Conservation (phyloP, 2,797 vertebrate genomes). For the Leptatherina wallacei region DNA sequence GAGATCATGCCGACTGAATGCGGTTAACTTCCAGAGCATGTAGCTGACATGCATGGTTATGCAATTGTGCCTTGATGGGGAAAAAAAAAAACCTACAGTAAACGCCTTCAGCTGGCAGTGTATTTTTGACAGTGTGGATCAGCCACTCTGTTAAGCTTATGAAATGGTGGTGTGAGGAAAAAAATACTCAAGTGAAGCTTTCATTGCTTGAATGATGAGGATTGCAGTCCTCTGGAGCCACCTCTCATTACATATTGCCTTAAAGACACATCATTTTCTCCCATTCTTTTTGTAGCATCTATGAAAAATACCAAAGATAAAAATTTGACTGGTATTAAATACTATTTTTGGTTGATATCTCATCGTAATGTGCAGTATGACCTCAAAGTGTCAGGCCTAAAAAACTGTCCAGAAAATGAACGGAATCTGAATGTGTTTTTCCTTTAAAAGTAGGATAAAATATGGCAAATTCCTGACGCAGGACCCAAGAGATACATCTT, state of each 20-base stretch:
- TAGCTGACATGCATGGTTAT: slow-evolving; percentile 43
- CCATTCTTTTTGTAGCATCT: background rate
- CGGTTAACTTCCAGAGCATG: slow-evolving; percentile 14
- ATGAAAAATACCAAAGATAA: background rate
- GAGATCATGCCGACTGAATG: slow-evolving; percentile 24
- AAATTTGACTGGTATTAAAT: background rate
- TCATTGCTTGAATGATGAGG: background rate
- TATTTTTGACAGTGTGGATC: slow-evolving; percentile 12
- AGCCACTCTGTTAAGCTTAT: slow-evolving; percentile 1
- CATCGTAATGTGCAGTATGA: background rate
- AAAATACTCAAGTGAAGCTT: background rate
- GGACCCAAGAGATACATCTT: background rate
- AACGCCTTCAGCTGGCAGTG: background rate
- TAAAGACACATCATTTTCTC: background rate
- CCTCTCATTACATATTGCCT: background rate
- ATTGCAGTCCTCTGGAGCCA: background rate
- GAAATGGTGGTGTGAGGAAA: background rate
- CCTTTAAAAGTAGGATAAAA: background rate
- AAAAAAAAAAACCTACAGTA: background rate
- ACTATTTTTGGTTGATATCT: background rate
- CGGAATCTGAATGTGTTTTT: background rate
- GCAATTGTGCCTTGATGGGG: slow-evolving; percentile 37
- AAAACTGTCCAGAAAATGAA: no score
- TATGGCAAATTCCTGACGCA: background rate
- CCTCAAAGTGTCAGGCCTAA: background rate